Evolutionary conservation across 2,888 invertebrate species (phyloP).

Genomic region (Plagodis pulveraria): DNA sequence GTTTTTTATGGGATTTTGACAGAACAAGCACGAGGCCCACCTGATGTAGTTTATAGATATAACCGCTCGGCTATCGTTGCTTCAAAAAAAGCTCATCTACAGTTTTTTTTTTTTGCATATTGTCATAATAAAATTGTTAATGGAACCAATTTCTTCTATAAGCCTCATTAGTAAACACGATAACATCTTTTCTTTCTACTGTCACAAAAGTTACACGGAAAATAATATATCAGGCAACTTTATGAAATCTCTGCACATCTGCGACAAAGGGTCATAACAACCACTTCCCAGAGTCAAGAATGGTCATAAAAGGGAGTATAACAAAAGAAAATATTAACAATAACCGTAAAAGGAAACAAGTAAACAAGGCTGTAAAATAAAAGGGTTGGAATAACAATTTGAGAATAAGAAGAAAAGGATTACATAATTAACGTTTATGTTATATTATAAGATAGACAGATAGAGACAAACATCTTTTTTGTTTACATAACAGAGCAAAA

Average conservation of each 20-base stretch:
- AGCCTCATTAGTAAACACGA: background rate
- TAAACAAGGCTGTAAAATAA: slow-evolving; percentile 49
- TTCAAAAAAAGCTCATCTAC: too few species aligned
- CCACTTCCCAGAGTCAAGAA: slow-evolving; percentile 30
- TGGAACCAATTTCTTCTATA: background rate
- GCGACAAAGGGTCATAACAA: slow-evolving; percentile 27
- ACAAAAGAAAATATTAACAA: slow-evolving; percentile 39
- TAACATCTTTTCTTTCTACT: slow-evolving; percentile 1
- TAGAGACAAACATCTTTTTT: background rate
- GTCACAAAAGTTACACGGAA: slow-evolving; percentile 5
- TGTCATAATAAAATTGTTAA: too few species aligned
- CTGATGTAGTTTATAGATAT: too few species aligned
- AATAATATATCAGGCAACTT: slow-evolving; percentile 15
- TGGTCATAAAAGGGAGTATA: slow-evolving; percentile 43
- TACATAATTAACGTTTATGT: slow-evolving; percentile 3
- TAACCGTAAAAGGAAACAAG: slow-evolving; percentile 44
- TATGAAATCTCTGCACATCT: slow-evolving; percentile 23
- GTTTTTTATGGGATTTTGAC: too few species aligned
- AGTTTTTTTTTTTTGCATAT: too few species aligned
- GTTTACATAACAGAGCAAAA: too few species aligned
- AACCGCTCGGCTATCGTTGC: too few species aligned
- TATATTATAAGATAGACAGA: too few species aligned
- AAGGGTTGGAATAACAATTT: slow-evolving; percentile 27
- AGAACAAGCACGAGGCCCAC: too few species aligned
- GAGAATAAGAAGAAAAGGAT: slow-evolving; percentile 20